Evolutionary conservation across 2,888 invertebrate species (phyloP).

Genomic region (Platycheirus rosarum): DNA sequence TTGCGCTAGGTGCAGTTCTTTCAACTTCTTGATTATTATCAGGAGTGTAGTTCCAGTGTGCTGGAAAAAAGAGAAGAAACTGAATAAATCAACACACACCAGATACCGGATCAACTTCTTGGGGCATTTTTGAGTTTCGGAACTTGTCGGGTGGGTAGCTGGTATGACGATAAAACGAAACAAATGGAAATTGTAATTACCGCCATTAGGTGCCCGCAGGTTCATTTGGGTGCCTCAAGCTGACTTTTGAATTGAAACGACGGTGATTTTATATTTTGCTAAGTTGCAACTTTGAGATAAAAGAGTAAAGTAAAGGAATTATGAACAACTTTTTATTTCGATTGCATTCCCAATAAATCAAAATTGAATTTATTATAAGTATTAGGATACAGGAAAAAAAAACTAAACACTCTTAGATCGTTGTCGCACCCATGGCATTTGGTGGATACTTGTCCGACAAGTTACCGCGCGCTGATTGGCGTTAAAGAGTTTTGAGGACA

Average conservation of each 20-base stretch:
- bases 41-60: constrained; percentile 42
- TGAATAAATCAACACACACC: constrained; percentile 62
- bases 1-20: constrained; percentile 67
- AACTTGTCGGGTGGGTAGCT: constrained; percentile 42
- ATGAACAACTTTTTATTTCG: constrained; percentile 44
- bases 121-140: constrained; percentile 42
- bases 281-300: constrained; percentile 13
- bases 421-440: constrained; percentile 60
- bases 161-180: constrained; percentile 45
- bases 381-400: constrained; percentile 32
- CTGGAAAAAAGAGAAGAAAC: constrained; percentile 46
- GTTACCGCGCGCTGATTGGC: constrained; percentile 16
- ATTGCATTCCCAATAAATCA: constrained; percentile 69
- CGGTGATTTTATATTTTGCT: constrained; percentile 17
- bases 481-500: not conserved
- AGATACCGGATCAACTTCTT: constrained; percentile 52
- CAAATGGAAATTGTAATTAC: constrained; percentile 72
- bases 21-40: constrained; percentile 65
- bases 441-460: constrained; percentile 24
- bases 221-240: constrained; percentile 52
- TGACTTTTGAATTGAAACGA: constrained; percentile 29
- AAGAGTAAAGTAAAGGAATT: constrained; percentile 29
- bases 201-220: constrained; percentile 53
- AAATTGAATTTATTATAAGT: constrained; percentile 55
- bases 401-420: constrained; percentile 7